Conservation (phyloP, 2,113 vertebrate genomes). For the Mesembrinibis cayennensis region DNA sequence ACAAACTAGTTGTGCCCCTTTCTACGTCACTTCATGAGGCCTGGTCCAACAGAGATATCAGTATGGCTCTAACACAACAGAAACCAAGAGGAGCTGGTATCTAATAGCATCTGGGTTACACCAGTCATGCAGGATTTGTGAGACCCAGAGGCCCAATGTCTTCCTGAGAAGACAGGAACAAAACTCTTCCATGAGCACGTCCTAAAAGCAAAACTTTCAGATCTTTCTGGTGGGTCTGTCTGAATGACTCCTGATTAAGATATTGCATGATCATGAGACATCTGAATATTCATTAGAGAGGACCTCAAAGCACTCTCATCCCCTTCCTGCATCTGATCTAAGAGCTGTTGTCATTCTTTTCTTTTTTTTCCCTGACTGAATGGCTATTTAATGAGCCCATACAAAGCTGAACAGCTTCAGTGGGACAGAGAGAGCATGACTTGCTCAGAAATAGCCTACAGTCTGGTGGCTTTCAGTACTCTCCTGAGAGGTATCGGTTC, state of each 20-base stretch:
- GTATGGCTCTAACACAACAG: not conserved
- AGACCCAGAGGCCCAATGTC: not conserved
- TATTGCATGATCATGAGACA: not conserved
- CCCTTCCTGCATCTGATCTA: not conserved
- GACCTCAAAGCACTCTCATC: conserved; percentile 6
- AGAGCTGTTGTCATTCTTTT: not conserved
- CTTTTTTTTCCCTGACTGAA: not conserved
- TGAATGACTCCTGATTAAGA: conserved; percentile 12
- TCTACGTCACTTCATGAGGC: not conserved
- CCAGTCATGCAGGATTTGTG: not conserved
- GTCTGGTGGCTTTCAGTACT: not conserved
- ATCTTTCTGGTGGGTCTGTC: not conserved
- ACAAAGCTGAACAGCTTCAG: conserved; percentile 27
- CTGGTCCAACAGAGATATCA: not conserved
- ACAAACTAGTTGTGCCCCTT: not conserved
- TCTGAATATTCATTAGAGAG: not conserved
- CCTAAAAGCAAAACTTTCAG: not conserved
- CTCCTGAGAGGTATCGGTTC: not conserved
- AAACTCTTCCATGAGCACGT: not conserved
- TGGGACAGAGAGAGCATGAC: not conserved
- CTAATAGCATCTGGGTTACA: not conserved
- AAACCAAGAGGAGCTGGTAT: not conserved
- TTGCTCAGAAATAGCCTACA: conserved; percentile 17
- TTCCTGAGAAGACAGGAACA: not conserved
- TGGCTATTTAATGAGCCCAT: conserved; percentile 39